Base-by-base conservation (phyloP, 2,888 invertebrate species). In the Hyppa rectilinea region DNA sequence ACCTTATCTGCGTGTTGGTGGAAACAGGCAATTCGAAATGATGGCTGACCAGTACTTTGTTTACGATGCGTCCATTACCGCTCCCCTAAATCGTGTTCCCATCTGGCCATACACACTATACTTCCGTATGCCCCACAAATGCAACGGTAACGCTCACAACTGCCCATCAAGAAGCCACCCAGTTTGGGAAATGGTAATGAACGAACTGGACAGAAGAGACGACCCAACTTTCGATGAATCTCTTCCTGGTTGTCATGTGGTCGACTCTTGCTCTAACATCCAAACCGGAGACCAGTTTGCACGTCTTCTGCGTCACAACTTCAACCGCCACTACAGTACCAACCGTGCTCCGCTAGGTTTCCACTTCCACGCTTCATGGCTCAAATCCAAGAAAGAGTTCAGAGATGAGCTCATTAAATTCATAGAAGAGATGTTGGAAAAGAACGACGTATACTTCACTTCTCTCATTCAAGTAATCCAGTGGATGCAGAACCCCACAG, bases 81-180 rank as follows among this genome's bases (percentile, higher is more conserved):
- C 99, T 36, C 98, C 98, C 0, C 96, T 98, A 67, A 97, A 98
- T 45, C 97, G 98, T 60, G 98, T 98, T 36, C 99, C 99, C 63
- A 98, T 98, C 92, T 99, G 99, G 99, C 99, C 99, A 0, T 99
- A 99, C 96, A 99, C 99, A 4, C 96, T 99, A 34, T 99, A 99
- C 96, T 99, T 98, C 97, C 97, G 98, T 78, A 98, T 99, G 98
- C 98, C 99, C 0, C 99, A 99, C 96, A 98, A 98, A 92, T 99
- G 99, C 92, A 98, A 98, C 92, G 98, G 98, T 79, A 99, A 99
- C 91, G 98, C 98, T 23, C 98, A 98, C 91, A 99, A 99, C 92
- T 99, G 99, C 89, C 99, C 99, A 31, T 98, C 98, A 59, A 96
- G 98, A 90, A 98, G 98, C 87, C 99, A 99, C 89, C 98, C 99